These are phyloP conservation scores for Drosophila rhopaloa DNA, from an alignment of 1,140 invertebrate genomes.

Conservation along the genomic window DNA sequence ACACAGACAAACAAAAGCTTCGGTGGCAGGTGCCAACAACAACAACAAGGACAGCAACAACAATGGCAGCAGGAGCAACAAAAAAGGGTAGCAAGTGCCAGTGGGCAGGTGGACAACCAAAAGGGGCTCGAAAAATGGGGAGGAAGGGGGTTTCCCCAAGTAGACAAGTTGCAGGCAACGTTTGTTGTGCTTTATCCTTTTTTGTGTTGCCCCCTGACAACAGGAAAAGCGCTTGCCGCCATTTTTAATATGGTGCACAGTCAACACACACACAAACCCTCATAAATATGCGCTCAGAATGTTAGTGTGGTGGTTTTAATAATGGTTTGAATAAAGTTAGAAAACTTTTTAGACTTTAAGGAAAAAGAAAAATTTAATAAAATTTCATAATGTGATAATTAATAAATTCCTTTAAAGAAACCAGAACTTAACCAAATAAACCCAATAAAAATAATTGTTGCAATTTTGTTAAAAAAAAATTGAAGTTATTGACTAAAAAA, in stretches of 20 bases:
- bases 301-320: neutral
- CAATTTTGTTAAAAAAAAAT: too few relatives aligned
- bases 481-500: too few relatives aligned
- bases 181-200: conserved; percentile 45
- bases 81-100: conserved; percentile 70
- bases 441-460: too few relatives aligned
- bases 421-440: too few relatives aligned
- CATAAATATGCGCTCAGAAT: neutral
- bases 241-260: conserved; percentile 77
- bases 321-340: neutral
- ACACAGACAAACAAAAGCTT: conserved; percentile 50
- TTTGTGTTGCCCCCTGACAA: conserved; percentile 51
- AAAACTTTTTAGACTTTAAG: neutral
- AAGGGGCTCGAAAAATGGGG: conserved; percentile 11
- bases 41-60: conserved; percentile 13
- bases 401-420: too few relatives aligned
- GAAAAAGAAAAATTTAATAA: neutral
- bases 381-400: neutral
- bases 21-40: conserved; percentile 45
- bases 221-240: conserved; percentile 64
- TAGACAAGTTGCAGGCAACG: conserved; percentile 62
- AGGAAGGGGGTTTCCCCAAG: neutral
- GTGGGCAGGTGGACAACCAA: conserved; percentile 47
- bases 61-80: conserved; percentile 19
- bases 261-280: conserved; percentile 15